Evolutionary conservation across 2,888 invertebrate genomes (phyloP).

Genomic region (Brachyptera risi): DNA sequence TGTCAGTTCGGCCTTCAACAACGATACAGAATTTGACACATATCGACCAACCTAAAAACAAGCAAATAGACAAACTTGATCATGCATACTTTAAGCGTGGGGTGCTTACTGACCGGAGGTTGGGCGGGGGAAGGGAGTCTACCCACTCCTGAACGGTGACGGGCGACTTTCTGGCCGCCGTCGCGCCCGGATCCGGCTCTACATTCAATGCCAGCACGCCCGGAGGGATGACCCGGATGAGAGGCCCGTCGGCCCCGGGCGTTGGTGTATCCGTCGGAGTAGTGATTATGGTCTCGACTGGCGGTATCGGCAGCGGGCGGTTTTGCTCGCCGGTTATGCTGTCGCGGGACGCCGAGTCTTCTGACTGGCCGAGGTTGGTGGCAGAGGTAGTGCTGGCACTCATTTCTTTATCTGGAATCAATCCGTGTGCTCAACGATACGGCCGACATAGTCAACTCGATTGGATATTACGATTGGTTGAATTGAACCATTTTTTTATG

Average conservation of each 20-base stretch:
- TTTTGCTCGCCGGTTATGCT: background rate
- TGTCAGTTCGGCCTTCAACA: too few species aligned
- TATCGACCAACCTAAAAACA: too few species aligned
- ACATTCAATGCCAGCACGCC: background rate
- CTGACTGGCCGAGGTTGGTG: background rate
- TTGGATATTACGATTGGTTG: too few species aligned
- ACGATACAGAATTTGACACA: too few species aligned
- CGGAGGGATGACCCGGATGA: slow-evolving; percentile 6
- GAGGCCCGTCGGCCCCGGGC: background rate
- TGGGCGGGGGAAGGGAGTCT: slow-evolving; percentile 56
- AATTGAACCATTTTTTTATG: too few species aligned
- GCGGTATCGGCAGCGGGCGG: background rate
- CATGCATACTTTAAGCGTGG: too few species aligned
- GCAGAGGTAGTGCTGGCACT: too few species aligned
- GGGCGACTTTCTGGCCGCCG: slow-evolving; percentile 54
- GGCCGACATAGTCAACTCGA: too few species aligned
- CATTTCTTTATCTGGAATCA: too few species aligned
- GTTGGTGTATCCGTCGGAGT: background rate
- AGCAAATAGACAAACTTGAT: too few species aligned
- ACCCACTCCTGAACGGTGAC: slow-evolving; percentile 70
- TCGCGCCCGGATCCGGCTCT: background rate
- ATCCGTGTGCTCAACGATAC: too few species aligned
- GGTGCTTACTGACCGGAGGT: slow-evolving; percentile 24
- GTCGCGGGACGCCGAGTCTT: background rate
- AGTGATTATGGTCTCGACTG: background rate